phyloP scores from a whole-genome alignment of 2,113 vertebrate species.

The Speoplatyrhinus poulsoni region DNA sequence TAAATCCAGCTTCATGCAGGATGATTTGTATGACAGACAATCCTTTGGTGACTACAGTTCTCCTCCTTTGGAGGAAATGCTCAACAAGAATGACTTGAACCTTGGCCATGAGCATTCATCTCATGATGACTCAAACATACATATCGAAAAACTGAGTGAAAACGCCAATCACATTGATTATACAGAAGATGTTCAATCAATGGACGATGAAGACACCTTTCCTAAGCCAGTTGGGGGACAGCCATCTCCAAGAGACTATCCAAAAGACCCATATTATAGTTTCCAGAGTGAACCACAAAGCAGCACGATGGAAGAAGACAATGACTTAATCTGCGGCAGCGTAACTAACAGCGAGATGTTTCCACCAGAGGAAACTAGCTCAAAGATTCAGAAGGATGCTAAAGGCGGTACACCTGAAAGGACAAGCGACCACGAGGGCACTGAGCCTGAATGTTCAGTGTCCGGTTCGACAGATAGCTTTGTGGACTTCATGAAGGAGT shows the following conservation, averaged over 20 bases:
- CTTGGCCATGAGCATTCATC: slow-evolving; percentile 48
- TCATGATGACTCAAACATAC: slow-evolving; percentile 39
- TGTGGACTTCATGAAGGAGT: slow-evolving; percentile 81
- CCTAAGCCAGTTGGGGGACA: slow-evolving; percentile 25
- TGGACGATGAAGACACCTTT: slow-evolving; percentile 33
- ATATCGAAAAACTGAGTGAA: slow-evolving; percentile 19
- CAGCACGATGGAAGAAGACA: slow-evolving; percentile 27
- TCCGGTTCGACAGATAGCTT: slow-evolving; percentile 73
- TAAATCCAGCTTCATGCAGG: slow-evolving; percentile 53
- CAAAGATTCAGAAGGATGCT: slow-evolving; percentile 26
- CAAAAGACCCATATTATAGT: slow-evolving; percentile 58
- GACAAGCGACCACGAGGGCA: slow-evolving; percentile 41
- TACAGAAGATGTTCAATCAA: slow-evolving; percentile 2
- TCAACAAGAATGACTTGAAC: slow-evolving; percentile 27
- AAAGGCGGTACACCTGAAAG: slow-evolving; percentile 30
- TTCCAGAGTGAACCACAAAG: slow-evolving; percentile 42
- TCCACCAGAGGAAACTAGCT: neutral
- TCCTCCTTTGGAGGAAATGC: slow-evolving; percentile 36
- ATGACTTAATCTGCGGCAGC: slow-evolving; percentile 16
- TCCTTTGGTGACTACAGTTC: slow-evolving; percentile 62
- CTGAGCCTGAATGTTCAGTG: slow-evolving; percentile 42
- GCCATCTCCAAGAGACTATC: slow-evolving; percentile 36
- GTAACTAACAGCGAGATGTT: slow-evolving; percentile 8
- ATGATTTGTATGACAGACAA: slow-evolving; percentile 63
- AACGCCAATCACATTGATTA: slow-evolving; percentile 9